Base-by-base conservation (phyloP, 1,140 invertebrate species). In the Caenorhabditis briggsae region DNA sequence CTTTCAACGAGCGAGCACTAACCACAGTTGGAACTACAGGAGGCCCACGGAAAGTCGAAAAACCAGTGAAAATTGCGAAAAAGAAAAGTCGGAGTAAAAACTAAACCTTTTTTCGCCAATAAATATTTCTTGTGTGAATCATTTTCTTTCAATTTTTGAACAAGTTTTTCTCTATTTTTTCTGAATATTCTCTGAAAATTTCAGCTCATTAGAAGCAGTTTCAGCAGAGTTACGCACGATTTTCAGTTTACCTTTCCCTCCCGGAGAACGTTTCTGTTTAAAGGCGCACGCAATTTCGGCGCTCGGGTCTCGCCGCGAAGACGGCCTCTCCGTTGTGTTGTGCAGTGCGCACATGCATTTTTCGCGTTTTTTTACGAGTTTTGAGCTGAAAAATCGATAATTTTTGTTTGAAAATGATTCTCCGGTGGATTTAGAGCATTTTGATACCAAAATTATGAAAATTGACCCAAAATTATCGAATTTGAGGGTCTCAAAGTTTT, bases 251-350 rank as follows among this genome's bases (percentile, higher is more conserved):
- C n/a, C n/a, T n/a, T n/a, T n/a, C n/a, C n/a, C n/a, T n/a, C n/a
- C n/a, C n/a, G n/a, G n/a, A n/a, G n/a, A n/a, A n/a, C n/a, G n/a
- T n/a, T n/a, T n/a, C 46, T 5, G 3, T 53, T 78, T 78, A 78
- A 78, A 78, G 70, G 70, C 70, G 46, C 70, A 78, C 20, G 18
- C 14, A n/a, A 43, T 78, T 78, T 50, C 46, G 5, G 1, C 46
- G n/a, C 7, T 12, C 23, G 43, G 70, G 70, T 78, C 70, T 78
- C 70, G 70, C 70, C 25, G 46, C 70, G 70, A 78, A 78, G 70
- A 78, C 70, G 70, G 46, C 70, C 70, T 78, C 70, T 78, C 70
- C 70, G 43, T 78, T 78, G 3, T 5, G 12, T 70, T 78, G n/a
- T 78, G 46, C 46, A 43, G 43, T 50, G 43, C n/a, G n/a, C 43